Conservation (phyloP, 92 coral and sea anemone genomes). For the Desmophyllum pertusum region DNA sequence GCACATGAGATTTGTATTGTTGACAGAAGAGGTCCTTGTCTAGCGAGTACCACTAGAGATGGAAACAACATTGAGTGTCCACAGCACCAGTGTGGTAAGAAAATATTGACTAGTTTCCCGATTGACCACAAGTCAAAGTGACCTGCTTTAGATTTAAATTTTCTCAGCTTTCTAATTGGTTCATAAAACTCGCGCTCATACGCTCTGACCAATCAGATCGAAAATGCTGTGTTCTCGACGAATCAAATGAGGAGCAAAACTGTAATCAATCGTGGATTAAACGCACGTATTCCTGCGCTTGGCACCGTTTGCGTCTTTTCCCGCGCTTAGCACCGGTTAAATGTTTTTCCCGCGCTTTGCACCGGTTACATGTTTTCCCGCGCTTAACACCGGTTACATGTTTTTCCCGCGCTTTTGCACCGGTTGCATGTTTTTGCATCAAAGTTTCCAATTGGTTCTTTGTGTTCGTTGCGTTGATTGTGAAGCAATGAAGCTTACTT, state of each 20-base stretch:
- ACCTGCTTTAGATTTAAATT: not conserved
- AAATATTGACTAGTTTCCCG: not conserved
- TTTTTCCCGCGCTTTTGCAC: no score
- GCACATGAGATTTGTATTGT: conserved; percentile 72
- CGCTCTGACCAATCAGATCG: not conserved
- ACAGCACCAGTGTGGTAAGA: conserved; percentile 88
- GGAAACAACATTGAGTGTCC: conserved; percentile 66
- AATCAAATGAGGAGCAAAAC: not conserved
- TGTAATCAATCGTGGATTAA: not conserved
- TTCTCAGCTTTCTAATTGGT: not conserved
- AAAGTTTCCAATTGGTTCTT: no score
- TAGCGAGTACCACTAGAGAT: conserved; percentile 64
- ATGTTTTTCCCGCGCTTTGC: not conserved
- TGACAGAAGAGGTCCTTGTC: conserved; percentile 76
- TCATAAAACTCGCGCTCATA: not conserved
- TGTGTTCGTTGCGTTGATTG: no score
- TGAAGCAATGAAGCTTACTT: no score
- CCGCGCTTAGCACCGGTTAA: no score
- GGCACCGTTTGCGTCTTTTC: no score
- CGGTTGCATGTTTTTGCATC: no score
- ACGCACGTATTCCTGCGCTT: not conserved
- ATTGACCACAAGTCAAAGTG: not conserved
- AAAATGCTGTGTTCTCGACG: not conserved
- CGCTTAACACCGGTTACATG: not conserved
- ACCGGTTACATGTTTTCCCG: not conserved